phyloP scores from a whole-genome alignment of 2,888 invertebrate genomes.

The Drosophila hawaiiensis region DNA sequence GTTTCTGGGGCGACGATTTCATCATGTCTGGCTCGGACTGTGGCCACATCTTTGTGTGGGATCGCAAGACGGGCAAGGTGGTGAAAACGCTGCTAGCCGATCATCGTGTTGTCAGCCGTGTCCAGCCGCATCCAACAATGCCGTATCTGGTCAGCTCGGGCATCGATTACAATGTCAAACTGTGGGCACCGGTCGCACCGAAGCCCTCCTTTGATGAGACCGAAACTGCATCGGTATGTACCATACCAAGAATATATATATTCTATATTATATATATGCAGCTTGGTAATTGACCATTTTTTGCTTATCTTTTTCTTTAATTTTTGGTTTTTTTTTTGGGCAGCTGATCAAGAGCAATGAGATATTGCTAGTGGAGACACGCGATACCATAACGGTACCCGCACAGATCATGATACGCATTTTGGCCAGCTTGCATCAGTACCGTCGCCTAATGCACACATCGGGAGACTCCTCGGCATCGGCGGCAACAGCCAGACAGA shows the following conservation, averaged over 20 bases:
- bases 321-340: not conserved
- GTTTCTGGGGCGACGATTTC: slow-evolving; percentile 93
- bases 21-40: slow-evolving; percentile 96
- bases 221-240: slow-evolving; percentile 87
- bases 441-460: slow-evolving; percentile 61
- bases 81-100: slow-evolving; percentile 92
- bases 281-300: not conserved
- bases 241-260: not conserved
- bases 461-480: slow-evolving; percentile 10
- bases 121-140: slow-evolving; percentile 92
- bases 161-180: slow-evolving; percentile 94
- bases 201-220: slow-evolving; percentile 88
- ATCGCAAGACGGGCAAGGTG: slow-evolving; percentile 89
- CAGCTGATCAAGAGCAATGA: slow-evolving; percentile 92
- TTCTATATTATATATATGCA: not conserved
- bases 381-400: slow-evolving; percentile 94
- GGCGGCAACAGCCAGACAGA: not conserved
- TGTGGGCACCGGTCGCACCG: slow-evolving; percentile 91
- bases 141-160: slow-evolving; percentile 93
- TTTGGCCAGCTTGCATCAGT: slow-evolving; percentile 88
- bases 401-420: slow-evolving; percentile 94
- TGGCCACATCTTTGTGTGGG: slow-evolving; percentile 94
- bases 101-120: slow-evolving; percentile 93
- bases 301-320: not conserved
- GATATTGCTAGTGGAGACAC: slow-evolving; percentile 93